Evolutionary conservation across 1,140 invertebrate species (phyloP).

Genomic region (Riptortus pedestris): DNA sequence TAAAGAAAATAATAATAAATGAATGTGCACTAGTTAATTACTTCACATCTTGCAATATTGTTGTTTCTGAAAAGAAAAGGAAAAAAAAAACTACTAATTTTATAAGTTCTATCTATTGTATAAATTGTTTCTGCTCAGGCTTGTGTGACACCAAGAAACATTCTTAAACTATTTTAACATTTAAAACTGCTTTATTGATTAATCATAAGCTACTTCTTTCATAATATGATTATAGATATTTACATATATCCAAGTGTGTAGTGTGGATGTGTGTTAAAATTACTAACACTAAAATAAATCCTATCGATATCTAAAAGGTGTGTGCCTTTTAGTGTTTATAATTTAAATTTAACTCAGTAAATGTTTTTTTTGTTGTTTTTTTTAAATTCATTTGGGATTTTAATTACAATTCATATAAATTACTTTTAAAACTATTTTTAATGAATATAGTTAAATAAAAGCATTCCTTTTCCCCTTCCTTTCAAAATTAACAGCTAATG

Average conservation of each 20-base stretch:
- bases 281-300: background rate
- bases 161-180: slow-evolving; percentile 31
- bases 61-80: background rate
- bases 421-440: slow-evolving; percentile 5
- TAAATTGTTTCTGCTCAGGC: background rate
- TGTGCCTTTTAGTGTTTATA: slow-evolving; percentile 28
- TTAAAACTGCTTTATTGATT: background rate
- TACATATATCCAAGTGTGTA: slow-evolving; percentile 14
- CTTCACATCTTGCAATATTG: slow-evolving; percentile 17
- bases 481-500: background rate
- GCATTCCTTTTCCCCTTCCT: slow-evolving; percentile 7
- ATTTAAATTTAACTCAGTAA: slow-evolving; percentile 16
- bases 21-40: slow-evolving; percentile 8
- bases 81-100: slow-evolving; percentile 3
- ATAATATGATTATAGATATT: too few relatives aligned
- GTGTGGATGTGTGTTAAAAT: slow-evolving; percentile 20
- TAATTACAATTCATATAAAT: slow-evolving; percentile 1
- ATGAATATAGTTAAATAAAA: slow-evolving; percentile 6
- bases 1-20: background rate
- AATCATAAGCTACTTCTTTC: background rate
- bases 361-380: slow-evolving; percentile 17
- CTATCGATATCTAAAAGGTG: slow-evolving; percentile 28
- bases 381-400: background rate
- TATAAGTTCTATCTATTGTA: background rate
- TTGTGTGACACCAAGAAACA: slow-evolving; percentile 39